Evolutionary conservation across 2,797 vertebrate genomes (phyloP).

Genomic region (Micrastur ruficollis): DNA sequence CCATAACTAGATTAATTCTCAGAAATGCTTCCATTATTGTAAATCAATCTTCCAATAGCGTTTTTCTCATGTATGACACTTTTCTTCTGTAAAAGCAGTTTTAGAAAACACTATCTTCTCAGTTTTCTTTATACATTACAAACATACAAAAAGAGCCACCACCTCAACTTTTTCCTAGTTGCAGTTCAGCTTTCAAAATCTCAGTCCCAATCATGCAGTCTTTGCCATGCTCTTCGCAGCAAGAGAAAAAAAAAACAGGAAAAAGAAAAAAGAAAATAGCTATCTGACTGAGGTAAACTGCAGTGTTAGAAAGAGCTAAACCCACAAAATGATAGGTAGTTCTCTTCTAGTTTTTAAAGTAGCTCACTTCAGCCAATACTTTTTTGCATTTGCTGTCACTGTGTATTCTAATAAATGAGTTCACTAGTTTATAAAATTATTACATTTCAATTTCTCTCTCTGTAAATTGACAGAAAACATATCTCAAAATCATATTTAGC

Average conservation of each 20-base stretch:
- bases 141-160: not conserved
- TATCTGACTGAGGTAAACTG: not conserved
- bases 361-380: not conserved
- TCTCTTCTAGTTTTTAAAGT: not conserved
- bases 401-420: not conserved
- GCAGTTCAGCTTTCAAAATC: not conserved
- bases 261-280: not conserved
- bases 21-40: not conserved
- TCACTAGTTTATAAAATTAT: not conserved
- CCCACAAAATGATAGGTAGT: not conserved
- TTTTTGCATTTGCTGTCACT: not conserved
- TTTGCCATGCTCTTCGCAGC: not conserved
- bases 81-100: not conserved
- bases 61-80: not conserved
- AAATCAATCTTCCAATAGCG: not conserved
- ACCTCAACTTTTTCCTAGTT: not conserved
- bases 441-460: not conserved
- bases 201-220: not conserved
- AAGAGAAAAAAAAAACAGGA: not conserved
- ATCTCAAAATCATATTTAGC: not conserved
- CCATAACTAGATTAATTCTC: not conserved
- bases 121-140: not conserved
- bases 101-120: not conserved
- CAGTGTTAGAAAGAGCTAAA: not conserved
- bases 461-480: not conserved